phyloP scores from a whole-genome alignment of 2,888 invertebrate genomes.

The Drosophila neotestacea region DNA sequence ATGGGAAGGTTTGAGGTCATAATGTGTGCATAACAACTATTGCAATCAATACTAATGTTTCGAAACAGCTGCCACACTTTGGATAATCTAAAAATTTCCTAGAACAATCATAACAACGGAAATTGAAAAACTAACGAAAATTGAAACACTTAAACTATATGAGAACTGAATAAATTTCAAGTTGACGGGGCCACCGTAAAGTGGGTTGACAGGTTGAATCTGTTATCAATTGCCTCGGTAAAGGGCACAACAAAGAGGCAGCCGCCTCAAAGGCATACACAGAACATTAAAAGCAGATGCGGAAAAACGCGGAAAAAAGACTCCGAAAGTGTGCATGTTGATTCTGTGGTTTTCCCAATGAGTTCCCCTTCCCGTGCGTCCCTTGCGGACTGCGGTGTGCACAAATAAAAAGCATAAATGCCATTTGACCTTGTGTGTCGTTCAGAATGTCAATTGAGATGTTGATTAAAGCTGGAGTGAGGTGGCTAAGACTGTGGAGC shows the following conservation, averaged over 20 bases:
- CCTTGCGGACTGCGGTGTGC: background rate
- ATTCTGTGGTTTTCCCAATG: background rate
- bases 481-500: slow-evolving; percentile 1
- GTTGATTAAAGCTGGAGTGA: slow-evolving; percentile 21
- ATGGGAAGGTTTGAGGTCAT: background rate
- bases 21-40: slow-evolving; percentile 13
- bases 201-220: slow-evolving; percentile 28
- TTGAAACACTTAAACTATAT: slow-evolving; percentile 6
- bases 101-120: slow-evolving; percentile 24
- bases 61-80: slow-evolving; percentile 29
- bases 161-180: slow-evolving; percentile 17
- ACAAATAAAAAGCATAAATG: slow-evolving; percentile 58
- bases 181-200: slow-evolving; percentile 10
- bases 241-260: slow-evolving; percentile 45
- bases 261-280: slow-evolving; percentile 1
- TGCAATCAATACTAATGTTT: slow-evolving; percentile 23
- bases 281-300: slow-evolving; percentile 59
- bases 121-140: slow-evolving; percentile 31
- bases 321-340: slow-evolving; percentile 10
- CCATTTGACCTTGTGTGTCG: slow-evolving; percentile 67
- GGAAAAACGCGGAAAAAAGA: slow-evolving; percentile 25
- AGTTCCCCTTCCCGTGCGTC: no score
- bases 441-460: slow-evolving; percentile 61
- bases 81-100: slow-evolving; percentile 8
- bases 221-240: slow-evolving; percentile 66